These are phyloP conservation scores for Drosophila teissieri DNA, from an alignment of 1,140 invertebrate species.

Conservation along the genomic window DNA sequence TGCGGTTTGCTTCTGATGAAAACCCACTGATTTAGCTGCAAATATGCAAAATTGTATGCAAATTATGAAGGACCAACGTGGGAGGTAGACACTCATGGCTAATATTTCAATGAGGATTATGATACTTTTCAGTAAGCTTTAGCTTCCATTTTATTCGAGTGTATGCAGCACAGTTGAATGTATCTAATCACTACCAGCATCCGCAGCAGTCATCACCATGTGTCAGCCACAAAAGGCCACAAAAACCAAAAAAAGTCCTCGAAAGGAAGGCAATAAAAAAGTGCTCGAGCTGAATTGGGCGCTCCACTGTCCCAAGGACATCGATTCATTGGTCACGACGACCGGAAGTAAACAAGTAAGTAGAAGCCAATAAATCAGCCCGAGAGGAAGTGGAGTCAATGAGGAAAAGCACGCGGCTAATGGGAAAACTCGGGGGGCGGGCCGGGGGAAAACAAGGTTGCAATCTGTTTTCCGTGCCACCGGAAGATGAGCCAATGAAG, in stretches of 20 bases:
- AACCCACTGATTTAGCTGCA: neutral
- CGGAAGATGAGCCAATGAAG: constrained; percentile 69
- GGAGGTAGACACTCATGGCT: neutral
- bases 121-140: neutral
- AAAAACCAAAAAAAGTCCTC: neutral
- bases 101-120: neutral
- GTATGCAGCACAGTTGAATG: neutral
- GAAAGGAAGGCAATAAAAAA: constrained; percentile 49
- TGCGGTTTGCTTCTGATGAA: constrained; percentile 40
- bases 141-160: too few relatives aligned
- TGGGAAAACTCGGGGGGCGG: constrained; percentile 3
- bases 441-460: constrained; percentile 24
- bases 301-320: constrained; percentile 32
- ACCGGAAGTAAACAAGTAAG: constrained; percentile 79
- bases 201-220: constrained; percentile 23
- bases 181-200: neutral
- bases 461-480: constrained; percentile 44
- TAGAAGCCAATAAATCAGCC: constrained; percentile 75
- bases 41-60: too few relatives aligned
- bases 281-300: constrained; percentile 42
- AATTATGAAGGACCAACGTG: neutral
- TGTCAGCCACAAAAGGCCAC: constrained; percentile 21
- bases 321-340: constrained; percentile 24
- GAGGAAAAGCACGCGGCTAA: constrained; percentile 5
- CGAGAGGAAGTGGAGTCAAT: constrained; percentile 39